Conservation (phyloP, 1,140 invertebrate species). For the Branchinecta lynchi region DNA sequence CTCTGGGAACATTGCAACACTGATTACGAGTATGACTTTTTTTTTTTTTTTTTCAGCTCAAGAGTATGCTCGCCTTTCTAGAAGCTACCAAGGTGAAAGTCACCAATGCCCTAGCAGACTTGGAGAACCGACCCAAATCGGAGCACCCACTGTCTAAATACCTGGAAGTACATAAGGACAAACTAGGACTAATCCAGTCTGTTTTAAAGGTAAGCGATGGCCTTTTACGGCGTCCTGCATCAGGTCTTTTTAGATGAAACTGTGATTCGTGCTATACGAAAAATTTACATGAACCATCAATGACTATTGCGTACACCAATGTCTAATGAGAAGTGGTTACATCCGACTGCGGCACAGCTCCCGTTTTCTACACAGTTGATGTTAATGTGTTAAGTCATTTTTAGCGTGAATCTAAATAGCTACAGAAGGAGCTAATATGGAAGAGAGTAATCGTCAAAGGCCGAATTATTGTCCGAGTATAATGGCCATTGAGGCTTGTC, state of each 20-base stretch:
- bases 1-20: too few relatives aligned
- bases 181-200: constrained; percentile 71
- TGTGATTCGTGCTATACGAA: background rate
- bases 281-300: constrained; percentile 15
- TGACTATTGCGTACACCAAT: background rate
- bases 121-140: constrained; percentile 44
- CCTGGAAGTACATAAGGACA: constrained; percentile 70
- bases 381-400: too few relatives aligned
- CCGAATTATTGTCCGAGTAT: too few relatives aligned
- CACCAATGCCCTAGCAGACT: constrained; percentile 55
- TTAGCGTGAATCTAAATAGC: too few relatives aligned
- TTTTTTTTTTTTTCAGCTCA: constrained; percentile 46
- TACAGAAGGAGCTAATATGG: too few relatives aligned
- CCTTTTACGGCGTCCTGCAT: background rate
- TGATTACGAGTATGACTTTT: background rate
- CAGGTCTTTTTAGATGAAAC: background rate
- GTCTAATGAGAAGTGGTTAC: too few relatives aligned
- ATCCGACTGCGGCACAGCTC: too few relatives aligned
- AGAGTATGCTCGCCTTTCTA: constrained; percentile 75
- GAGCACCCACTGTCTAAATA: constrained; percentile 62
- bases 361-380: too few relatives aligned
- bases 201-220: constrained; percentile 48
- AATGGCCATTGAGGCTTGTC: too few relatives aligned
- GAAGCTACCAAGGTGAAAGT: constrained; percentile 79
- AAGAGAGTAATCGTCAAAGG: too few relatives aligned